Conservation (phyloP, 2,113 vertebrate species). For the Cygnus buccinator region DNA sequence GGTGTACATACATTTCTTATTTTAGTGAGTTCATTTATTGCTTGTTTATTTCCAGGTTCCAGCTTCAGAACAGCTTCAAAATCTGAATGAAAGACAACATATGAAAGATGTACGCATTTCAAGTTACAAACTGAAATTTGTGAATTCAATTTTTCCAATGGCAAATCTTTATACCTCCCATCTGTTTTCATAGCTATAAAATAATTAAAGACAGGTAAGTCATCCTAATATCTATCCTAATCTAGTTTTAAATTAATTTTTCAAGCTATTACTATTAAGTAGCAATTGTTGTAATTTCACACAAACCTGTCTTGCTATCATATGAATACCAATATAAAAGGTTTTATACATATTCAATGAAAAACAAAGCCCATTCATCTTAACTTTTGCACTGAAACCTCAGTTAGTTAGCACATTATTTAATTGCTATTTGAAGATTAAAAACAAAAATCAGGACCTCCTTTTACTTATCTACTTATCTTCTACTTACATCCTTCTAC, state of each 20-base stretch:
- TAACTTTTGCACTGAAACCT: not conserved
- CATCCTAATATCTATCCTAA: not conserved
- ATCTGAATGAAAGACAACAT: slow-evolving; percentile 76
- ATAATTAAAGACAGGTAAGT: not conserved
- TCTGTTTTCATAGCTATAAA: not conserved
- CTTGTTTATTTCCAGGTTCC: slow-evolving; percentile 97
- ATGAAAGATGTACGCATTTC: not conserved
- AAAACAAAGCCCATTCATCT: not conserved
- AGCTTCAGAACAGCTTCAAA: slow-evolving; percentile 90
- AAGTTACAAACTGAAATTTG: not conserved
- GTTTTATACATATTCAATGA: not conserved
- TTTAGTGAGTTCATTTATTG: slow-evolving; percentile 88
- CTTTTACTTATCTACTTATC: not conserved
- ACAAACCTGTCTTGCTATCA: not conserved
- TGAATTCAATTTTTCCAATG: too few relatives aligned
- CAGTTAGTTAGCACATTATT: not conserved
- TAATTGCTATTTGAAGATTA: not conserved
- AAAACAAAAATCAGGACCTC: not conserved
- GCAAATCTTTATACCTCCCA: not conserved
- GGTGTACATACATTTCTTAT: slow-evolving; percentile 81
- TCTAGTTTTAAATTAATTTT: not conserved
- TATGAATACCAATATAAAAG: not conserved
- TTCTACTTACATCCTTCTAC: not conserved
- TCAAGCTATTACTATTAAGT: not conserved
- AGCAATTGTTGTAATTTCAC: not conserved